Percentiles rank a stretch among this genome's conserved stretches.
phyloP scores from a whole-genome alignment of 2,888 invertebrate species.

The Callosobruchus maculatus region DNA sequence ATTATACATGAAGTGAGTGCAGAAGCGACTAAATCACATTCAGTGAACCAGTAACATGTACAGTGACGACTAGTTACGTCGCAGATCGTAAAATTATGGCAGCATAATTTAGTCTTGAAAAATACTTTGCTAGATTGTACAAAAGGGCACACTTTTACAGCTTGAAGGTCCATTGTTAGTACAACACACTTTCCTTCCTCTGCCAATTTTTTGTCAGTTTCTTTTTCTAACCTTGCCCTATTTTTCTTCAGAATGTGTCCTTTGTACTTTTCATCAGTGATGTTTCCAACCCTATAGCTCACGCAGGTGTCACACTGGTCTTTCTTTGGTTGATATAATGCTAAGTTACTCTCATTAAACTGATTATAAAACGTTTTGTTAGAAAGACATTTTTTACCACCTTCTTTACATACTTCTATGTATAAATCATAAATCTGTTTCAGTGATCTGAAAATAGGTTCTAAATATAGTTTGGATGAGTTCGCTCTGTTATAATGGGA shows the following conservation, averaged over 20 bases:
- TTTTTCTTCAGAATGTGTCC: constrained; percentile 13
- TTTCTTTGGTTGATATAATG: constrained; percentile 17
- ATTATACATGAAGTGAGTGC: constrained; percentile 25
- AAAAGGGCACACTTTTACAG: constrained; percentile 26
- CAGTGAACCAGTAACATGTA: too few species aligned
- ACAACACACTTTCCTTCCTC: constrained; percentile 18
- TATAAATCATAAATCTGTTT: constrained; percentile 15
- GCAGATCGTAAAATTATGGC: constrained; percentile 33
- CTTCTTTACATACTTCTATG: constrained; percentile 10
- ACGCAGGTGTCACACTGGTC: constrained; percentile 18
- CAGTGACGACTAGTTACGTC: constrained; percentile 21
- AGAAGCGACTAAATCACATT: constrained; percentile 21
- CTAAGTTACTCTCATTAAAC: constrained; percentile 17
- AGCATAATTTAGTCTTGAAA: constrained; percentile 31
- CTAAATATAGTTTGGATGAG: constrained; percentile 21
- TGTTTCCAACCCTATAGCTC: constrained; percentile 1
- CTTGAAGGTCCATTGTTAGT: constrained; percentile 15
- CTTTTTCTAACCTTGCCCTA: constrained; percentile 15
- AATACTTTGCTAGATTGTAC: constrained; percentile 24
- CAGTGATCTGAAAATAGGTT: constrained; percentile 15
- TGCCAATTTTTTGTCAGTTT: constrained; percentile 17
- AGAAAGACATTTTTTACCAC: constrained; percentile 12
- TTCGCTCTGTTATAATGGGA: too few species aligned
- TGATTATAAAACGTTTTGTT: constrained; percentile 13
- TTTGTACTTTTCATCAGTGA: constrained; percentile 2